These are phyloP conservation scores for Phoxinus phoxinus DNA, from an alignment of 2,113 vertebrate genomes.

Conservation along the genomic window DNA sequence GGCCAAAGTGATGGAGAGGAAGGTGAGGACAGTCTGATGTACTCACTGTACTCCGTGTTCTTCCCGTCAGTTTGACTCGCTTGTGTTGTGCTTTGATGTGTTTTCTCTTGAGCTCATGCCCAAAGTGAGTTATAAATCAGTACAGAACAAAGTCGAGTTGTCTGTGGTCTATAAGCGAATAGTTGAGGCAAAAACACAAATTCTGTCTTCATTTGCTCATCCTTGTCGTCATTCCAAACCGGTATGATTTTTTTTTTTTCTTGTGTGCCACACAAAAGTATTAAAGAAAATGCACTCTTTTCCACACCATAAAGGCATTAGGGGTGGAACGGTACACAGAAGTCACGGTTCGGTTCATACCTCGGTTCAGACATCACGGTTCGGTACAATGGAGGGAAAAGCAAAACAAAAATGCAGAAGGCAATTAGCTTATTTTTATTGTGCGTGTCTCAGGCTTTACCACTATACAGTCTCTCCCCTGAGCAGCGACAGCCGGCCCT, in stretches of 20 bases:
- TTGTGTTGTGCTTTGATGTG: constrained; percentile 66
- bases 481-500: too few species aligned
- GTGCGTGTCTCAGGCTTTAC: too few species aligned
- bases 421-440: too few species aligned
- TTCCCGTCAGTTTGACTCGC: constrained; percentile 14
- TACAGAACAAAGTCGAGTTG: constrained; percentile 51
- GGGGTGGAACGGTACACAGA: too few species aligned
- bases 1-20: constrained; percentile 89
- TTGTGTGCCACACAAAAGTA: background rate
- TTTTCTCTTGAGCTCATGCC: constrained; percentile 31
- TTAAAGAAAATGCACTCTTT: background rate
- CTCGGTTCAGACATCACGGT: too few species aligned
- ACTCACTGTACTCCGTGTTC: background rate
- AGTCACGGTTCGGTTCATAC: too few species aligned
- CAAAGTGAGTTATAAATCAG: constrained; percentile 45
- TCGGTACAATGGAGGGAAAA: too few species aligned
- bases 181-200: background rate
- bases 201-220: background rate
- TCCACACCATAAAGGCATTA: background rate
- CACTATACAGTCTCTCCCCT: too few species aligned
- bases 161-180: constrained; percentile 26
- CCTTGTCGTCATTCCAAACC: background rate
- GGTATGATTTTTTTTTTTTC: background rate
- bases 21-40: constrained; percentile 73
- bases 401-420: too few species aligned